Evolutionary conservation across 2,113 vertebrate genomes (phyloP), one percentile per base, ranked within the genome.

Genomic region (Cnemophilus loriae): DNA sequence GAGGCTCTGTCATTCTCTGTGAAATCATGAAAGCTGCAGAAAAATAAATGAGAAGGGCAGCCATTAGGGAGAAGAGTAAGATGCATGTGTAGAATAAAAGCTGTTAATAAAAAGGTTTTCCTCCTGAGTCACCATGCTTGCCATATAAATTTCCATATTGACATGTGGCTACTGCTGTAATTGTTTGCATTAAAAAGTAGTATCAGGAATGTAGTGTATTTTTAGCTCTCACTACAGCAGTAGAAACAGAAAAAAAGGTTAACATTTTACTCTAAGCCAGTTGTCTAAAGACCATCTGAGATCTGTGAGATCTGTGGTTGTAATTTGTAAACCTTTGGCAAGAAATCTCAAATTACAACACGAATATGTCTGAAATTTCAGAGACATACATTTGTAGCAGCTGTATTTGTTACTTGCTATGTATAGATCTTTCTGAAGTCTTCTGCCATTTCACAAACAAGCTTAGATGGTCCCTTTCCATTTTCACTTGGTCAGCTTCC

Each of bases 81-180:
- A 89, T 88, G 42, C 75, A 47, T 63, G 63, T 74, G 60, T 94
- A 60, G 95, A 92, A 95, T 89, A 95, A 90, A 86, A 85, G 42
- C 37, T 91, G 11, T 69, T 93, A 91, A 74, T 90, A 28, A 73
- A 88, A 95, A 92, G 49, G 30, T 68, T 86, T 96, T 28, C 39
- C 55, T 93, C n/a, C 49, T 68, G 89, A 79, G 59, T 87, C 91
- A 70, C 87, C 1, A 3, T 64, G 70, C 67, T 89, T 94, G 71
- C 71, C 82, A 28, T 90, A 63, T 86, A 80, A 59, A 93, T 91
- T 84, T 93, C 75, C 28, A 56, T 77, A 75, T 14, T 80, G 83
- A 18, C 84, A 35, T 52, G 50, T 90, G 63, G 71, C 71, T 74
- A 46, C 42, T 63, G 71, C 85, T 80, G 19, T 56, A 70, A 90